Conservation (phyloP, 2,797 vertebrate species). For the Sebastes kiyomatsui region DNA sequence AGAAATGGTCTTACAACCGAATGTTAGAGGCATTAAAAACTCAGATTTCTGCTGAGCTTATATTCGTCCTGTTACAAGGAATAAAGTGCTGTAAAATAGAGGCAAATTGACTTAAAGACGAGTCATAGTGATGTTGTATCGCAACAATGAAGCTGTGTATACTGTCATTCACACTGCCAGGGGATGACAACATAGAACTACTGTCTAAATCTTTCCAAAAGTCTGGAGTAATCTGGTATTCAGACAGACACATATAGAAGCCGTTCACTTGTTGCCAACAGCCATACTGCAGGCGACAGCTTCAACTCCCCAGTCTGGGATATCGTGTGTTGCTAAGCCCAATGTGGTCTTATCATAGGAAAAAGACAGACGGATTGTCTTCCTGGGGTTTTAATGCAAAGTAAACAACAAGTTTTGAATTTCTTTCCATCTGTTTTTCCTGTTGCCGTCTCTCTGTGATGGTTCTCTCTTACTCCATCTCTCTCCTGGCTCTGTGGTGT, state of each 20-base stretch:
- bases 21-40: not conserved
- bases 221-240: conserved; percentile 40
- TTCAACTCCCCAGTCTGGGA: conserved; percentile 32
- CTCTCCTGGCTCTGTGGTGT: conserved; percentile 32
- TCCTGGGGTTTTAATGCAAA: conserved; percentile 48
- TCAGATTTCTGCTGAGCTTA: not conserved
- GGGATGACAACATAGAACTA: conserved; percentile 37
- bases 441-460: conserved; percentile 1
- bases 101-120: not conserved
- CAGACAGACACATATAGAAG: conserved; percentile 40
- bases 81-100: not conserved
- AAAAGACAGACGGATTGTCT: conserved; percentile 45
- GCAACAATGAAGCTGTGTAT: not conserved
- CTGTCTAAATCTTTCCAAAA: conserved; percentile 36
- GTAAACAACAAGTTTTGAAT: conserved; percentile 59
- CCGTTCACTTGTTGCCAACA: conserved; percentile 27
- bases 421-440: conserved; percentile 50
- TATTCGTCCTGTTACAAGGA: not conserved
- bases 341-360: conserved; percentile 50
- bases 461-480: conserved; percentile 14
- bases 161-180: conserved; percentile 18
- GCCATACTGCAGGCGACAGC: conserved; percentile 42
- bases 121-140: not conserved
- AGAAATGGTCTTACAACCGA: not conserved
- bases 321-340: conserved; percentile 51